Percentiles rank a stretch among this genome's conserved stretches.
These are phyloP conservation scores for Spodoptera exigua DNA, from an alignment of 2,888 invertebrate species.

Conservation along the genomic window DNA sequence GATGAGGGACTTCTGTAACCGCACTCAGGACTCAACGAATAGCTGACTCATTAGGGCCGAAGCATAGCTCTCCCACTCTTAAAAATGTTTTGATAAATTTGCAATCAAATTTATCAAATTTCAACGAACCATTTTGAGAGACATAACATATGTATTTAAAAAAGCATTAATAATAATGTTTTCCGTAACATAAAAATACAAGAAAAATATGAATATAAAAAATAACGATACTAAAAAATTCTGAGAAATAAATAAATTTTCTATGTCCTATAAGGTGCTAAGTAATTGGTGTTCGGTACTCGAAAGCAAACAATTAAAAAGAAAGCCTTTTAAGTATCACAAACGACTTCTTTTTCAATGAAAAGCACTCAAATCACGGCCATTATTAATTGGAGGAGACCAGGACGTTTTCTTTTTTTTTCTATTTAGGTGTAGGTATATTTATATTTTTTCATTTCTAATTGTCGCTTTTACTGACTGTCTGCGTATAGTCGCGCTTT, in stretches of 20 bases:
- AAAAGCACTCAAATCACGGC: slow-evolving; percentile 31
- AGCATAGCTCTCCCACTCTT: too few relatives aligned
- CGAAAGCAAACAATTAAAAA: slow-evolving; percentile 24
- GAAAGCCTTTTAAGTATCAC: slow-evolving; percentile 24
- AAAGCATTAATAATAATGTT: too few relatives aligned
- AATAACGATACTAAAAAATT: neutral
- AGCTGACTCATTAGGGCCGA: too few relatives aligned
- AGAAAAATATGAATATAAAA: neutral
- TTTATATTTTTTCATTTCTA: neutral
- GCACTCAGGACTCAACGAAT: too few relatives aligned
- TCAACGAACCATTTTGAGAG: too few relatives aligned
- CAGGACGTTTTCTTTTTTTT: slow-evolving; percentile 1
- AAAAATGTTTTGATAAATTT: too few relatives aligned
- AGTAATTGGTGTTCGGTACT: slow-evolving; percentile 29
- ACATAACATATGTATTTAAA: too few relatives aligned
- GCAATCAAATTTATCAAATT: too few relatives aligned
- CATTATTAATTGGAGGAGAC: slow-evolving; percentile 22
- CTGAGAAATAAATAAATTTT: neutral
- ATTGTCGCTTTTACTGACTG: neutral
- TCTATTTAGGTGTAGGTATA: slow-evolving; percentile 5
- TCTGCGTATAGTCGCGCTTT: too few relatives aligned
- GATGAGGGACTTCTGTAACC: too few relatives aligned
- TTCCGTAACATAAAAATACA: neutral
- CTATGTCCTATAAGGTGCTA: slow-evolving; percentile 12
- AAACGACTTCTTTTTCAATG: slow-evolving; percentile 20